phyloP scores from a whole-genome alignment of 2,797 vertebrate genomes.

The Sebastolobus alascanus region DNA sequence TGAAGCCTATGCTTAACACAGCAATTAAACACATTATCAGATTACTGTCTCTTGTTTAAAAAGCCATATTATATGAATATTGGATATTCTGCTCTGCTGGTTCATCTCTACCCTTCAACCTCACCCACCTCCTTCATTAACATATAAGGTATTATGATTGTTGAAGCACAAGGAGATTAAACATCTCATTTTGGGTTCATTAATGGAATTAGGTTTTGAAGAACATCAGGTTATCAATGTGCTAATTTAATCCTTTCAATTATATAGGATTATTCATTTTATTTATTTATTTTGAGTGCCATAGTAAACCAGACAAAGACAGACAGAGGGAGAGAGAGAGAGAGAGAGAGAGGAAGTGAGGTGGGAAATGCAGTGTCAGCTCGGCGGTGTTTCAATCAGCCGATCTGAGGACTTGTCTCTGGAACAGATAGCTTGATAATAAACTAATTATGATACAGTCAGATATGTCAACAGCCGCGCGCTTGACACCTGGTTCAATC shows the following conservation, averaged over 20 bases:
- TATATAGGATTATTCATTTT: constrained; percentile 12
- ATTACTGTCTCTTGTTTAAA: not conserved
- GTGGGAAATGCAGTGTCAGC: constrained; percentile 59
- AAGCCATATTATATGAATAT: not conserved
- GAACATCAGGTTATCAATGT: constrained; percentile 58
- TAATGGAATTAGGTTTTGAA: constrained; percentile 56
- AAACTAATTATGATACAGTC: constrained; percentile 66
- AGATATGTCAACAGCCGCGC: constrained; percentile 39
- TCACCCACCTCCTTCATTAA: constrained; percentile 20
- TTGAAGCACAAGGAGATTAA: constrained; percentile 41
- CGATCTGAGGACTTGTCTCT: constrained; percentile 45
- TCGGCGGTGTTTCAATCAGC: constrained; percentile 58
- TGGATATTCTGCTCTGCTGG: constrained; percentile 17
- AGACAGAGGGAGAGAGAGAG: not conserved
- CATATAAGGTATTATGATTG: constrained; percentile 13
- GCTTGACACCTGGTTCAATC: constrained; percentile 49
- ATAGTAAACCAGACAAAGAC: constrained; percentile 13
- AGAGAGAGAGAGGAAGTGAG: constrained; percentile 14
- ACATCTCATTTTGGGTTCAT: constrained; percentile 59
- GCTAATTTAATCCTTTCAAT: constrained; percentile 56
- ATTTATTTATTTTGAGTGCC: not conserved
- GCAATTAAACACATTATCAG: not conserved
- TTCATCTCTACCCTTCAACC: constrained; percentile 16
- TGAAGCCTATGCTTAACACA: not conserved
- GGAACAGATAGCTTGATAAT: constrained; percentile 58